These are phyloP conservation scores for Rhyacophila evoluta DNA, from an alignment of 2,888 invertebrate genomes.

Conservation along the genomic window DNA sequence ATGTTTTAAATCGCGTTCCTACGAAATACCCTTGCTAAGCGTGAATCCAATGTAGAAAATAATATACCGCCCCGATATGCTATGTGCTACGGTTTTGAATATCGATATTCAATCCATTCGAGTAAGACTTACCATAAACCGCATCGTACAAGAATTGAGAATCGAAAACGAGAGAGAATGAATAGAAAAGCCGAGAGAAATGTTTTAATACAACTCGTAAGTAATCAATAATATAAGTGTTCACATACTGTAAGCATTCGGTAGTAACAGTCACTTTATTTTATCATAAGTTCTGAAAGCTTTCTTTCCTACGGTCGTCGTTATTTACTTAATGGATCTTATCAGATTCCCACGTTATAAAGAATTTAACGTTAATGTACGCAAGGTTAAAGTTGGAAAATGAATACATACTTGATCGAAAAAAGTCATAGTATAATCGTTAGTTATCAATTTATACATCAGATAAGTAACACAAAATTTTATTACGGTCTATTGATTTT, in stretches of 20 bases:
- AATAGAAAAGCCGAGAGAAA: not conserved
- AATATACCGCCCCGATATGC: not conserved
- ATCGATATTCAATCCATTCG: slow-evolving; percentile 12
- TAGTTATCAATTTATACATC: too few relatives aligned
- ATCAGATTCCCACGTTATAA: too few relatives aligned
- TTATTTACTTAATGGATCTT: too few relatives aligned
- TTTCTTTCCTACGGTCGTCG: too few relatives aligned
- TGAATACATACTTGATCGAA: too few relatives aligned
- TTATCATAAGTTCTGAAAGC: not conserved
- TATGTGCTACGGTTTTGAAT: not conserved
- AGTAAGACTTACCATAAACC: slow-evolving; percentile 12
- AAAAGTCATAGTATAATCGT: too few relatives aligned
- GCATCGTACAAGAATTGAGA: not conserved
- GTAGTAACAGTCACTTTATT: not conserved
- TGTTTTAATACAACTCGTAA: not conserved
- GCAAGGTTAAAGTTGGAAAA: too few relatives aligned
- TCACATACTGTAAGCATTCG: not conserved
- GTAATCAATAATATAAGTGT: not conserved
- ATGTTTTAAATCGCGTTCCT: not conserved
- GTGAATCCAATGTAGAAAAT: not conserved
- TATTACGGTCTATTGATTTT: too few relatives aligned
- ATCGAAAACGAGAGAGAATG: not conserved
- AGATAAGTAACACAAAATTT: too few relatives aligned
- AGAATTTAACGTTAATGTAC: too few relatives aligned
- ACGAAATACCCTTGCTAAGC: not conserved